Conservation (phyloP, 2,797 vertebrate species). For the Hapalemur alaotrensis region DNA sequence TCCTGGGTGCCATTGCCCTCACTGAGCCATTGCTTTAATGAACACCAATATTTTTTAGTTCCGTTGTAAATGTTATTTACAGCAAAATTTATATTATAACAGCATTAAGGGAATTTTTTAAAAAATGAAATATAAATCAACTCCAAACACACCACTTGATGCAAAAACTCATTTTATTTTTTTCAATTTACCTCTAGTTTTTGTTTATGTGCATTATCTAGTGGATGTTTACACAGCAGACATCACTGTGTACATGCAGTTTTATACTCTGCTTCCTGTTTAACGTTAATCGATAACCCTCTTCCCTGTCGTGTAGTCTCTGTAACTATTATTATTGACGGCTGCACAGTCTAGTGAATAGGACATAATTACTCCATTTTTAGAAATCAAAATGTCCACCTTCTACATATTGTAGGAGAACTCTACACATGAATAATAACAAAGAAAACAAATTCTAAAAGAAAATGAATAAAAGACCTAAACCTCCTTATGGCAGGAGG, state of each 20-base stretch:
- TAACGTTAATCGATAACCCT: background rate
- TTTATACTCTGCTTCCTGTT: background rate
- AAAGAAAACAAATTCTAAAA: background rate
- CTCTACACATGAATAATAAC: background rate
- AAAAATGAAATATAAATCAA: slow-evolving; percentile 29
- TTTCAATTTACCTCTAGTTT: background rate
- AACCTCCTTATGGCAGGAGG: background rate
- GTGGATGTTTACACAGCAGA: background rate
- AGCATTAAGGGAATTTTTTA: slow-evolving; percentile 18
- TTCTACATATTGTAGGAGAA: background rate
- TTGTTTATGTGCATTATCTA: background rate
- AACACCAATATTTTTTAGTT: slow-evolving; percentile 31
- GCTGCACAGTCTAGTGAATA: background rate
- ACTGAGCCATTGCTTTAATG: background rate
- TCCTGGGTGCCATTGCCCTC: background rate
- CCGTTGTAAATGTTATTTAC: slow-evolving; percentile 22
- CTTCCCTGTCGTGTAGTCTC: background rate
- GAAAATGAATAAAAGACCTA: background rate
- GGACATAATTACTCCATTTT: background rate
- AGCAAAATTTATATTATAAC: slow-evolving; percentile 15
- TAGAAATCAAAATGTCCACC: background rate
- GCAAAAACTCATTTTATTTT: background rate
- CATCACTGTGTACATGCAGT: background rate
- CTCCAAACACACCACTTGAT: background rate
- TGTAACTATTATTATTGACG: background rate